Evolutionary conservation across 2,888 invertebrate genomes (phyloP).

Genomic region (Melanostoma mellinum): DNA sequence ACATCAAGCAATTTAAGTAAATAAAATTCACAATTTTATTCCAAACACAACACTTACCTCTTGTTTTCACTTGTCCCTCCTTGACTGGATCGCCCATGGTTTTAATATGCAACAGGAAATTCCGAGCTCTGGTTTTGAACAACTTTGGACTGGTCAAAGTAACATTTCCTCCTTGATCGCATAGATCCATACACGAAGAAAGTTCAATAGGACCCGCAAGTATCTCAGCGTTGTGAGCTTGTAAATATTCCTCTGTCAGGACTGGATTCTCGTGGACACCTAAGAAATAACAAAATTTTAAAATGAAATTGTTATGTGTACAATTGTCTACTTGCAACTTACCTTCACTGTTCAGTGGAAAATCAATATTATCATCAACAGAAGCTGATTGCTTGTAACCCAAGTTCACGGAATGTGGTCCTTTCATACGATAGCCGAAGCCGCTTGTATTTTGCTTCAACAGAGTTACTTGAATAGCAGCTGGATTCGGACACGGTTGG

Average conservation of each 20-base stretch:
- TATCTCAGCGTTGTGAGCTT: conserved; percentile 94
- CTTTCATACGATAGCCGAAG: conserved; percentile 84
- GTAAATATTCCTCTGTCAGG: conserved; percentile 90
- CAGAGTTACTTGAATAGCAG: conserved; percentile 90
- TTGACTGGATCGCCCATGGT: conserved; percentile 86
- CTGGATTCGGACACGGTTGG: conserved; percentile 88
- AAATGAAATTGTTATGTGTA: not conserved
- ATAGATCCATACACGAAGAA: conserved; percentile 91
- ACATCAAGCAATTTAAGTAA: conserved; percentile 21
- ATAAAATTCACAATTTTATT: not conserved
- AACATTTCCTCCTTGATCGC: conserved; percentile 92
- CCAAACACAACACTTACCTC: conserved; percentile 76
- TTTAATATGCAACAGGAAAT: conserved; percentile 91
- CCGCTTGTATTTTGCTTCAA: conserved; percentile 87
- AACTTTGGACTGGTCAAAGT: conserved; percentile 93
- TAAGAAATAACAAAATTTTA: conserved; percentile 60
- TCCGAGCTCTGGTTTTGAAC: conserved; percentile 89
- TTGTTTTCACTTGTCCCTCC: conserved; percentile 82
- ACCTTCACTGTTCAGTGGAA: conserved; percentile 76
- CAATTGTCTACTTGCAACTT: conserved; percentile 76
- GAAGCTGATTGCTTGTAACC: conserved; percentile 81
- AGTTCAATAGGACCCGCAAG: conserved; percentile 94
- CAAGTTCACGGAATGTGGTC: conserved; percentile 80
- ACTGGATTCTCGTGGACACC: conserved; percentile 87
- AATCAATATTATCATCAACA: conserved; percentile 80